phyloP scores from a whole-genome alignment of 2,797 vertebrate species.

The Sylvia borin region DNA sequence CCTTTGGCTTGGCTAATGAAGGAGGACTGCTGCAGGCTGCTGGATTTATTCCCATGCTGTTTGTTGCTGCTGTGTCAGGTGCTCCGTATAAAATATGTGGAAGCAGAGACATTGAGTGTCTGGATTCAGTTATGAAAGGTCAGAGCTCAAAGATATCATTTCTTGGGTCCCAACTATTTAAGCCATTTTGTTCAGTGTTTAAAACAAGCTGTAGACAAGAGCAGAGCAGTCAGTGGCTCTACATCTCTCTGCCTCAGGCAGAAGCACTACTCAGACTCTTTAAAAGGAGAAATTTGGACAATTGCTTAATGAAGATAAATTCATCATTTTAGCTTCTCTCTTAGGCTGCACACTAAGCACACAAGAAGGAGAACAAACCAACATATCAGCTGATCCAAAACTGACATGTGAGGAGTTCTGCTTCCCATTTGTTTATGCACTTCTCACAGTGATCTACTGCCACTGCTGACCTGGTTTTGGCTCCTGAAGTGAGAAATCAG shows the following conservation, averaged over 20 bases:
- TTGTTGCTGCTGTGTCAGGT: slow-evolving; percentile 57
- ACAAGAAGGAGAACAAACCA: not conserved
- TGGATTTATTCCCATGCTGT: slow-evolving; percentile 11
- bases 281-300: not conserved
- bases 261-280: not conserved
- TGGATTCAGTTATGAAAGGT: slow-evolving; percentile 58
- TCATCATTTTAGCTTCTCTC: not conserved
- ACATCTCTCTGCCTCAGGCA: not conserved
- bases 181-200: not conserved
- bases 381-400: not conserved
- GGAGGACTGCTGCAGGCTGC: not conserved
- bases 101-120: slow-evolving; percentile 3
- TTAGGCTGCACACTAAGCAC: not conserved
- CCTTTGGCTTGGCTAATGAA: slow-evolving; percentile 40
- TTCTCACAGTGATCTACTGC: not conserved
- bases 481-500: not conserved
- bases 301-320: not conserved
- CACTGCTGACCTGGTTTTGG: not conserved
- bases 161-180: slow-evolving; percentile 42
- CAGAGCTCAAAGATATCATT: slow-evolving; percentile 57
- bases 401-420: not conserved
- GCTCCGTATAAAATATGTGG: not conserved
- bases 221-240: not conserved
- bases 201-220: slow-evolving; percentile 7
- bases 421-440: rapidly evolving